Evolutionary conservation across 2,113 vertebrate species (phyloP).

Genomic region (Phodopus roborovskii): DNA sequence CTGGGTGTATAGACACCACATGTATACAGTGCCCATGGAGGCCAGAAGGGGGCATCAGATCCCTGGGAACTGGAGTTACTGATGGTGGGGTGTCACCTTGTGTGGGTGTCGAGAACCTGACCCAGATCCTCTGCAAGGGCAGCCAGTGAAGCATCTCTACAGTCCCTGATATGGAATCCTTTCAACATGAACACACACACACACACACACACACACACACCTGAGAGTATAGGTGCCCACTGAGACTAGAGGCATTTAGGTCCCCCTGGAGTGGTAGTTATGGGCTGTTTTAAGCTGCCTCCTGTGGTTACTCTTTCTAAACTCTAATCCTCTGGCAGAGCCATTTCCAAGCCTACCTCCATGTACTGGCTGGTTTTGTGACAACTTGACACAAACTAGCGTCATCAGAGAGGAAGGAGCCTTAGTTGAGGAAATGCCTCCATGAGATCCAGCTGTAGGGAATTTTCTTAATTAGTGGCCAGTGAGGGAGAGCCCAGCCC

Average conservation of each 20-base stretch:
- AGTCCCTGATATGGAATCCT: not conserved
- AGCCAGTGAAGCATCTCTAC: too few species aligned
- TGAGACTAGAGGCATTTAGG: not conserved
- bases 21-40: too few species aligned
- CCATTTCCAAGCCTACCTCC: not conserved
- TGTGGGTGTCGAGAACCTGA: too few species aligned
- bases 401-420: not conserved
- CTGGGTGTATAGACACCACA: too few species aligned
- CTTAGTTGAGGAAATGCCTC: not conserved
- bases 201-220: too few species aligned
- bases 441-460: not conserved
- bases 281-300: not conserved
- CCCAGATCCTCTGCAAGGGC: too few species aligned
- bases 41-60: too few species aligned
- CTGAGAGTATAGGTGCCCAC: too few species aligned
- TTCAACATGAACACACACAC: too few species aligned
- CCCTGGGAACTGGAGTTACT: too few species aligned
- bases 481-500: not conserved
- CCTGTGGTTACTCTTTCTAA: not conserved
- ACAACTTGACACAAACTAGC: not conserved
- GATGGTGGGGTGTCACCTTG: too few species aligned
- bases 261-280: not conserved
- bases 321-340: not conserved
- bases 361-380: not conserved
- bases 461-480: not conserved